Evolutionary conservation across 2,113 vertebrate species (phyloP).

Genomic region (Probosciger aterrimus): DNA sequence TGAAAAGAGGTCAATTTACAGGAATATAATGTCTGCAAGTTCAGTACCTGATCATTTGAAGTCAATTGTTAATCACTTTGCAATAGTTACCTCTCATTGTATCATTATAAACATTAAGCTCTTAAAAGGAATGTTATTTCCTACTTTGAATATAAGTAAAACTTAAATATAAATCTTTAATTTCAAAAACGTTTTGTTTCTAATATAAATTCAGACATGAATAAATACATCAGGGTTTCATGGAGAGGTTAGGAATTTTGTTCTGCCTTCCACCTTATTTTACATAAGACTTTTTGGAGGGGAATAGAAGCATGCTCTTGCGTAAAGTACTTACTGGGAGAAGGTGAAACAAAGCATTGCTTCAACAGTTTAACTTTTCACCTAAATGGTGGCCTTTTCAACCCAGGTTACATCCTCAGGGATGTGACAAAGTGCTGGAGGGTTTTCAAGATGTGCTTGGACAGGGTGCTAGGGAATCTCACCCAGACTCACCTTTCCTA

Average conservation of each 20-base stretch:
- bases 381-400: background rate
- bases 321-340: background rate
- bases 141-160: constrained; percentile 69
- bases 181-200: constrained; percentile 29
- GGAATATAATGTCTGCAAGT: constrained; percentile 24
- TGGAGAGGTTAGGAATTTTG: background rate
- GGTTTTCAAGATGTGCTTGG: background rate
- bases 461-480: background rate
- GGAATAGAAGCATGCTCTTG: background rate
- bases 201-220: background rate
- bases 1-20: constrained; percentile 31
- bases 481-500: background rate
- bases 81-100: constrained; percentile 38
- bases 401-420: background rate
- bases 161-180: constrained; percentile 10
- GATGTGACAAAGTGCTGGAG: no score
- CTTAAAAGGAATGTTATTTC: constrained; percentile 57
- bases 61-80: constrained; percentile 52
- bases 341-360: background rate
- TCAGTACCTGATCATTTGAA: constrained; percentile 5
- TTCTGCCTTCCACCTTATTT: background rate
- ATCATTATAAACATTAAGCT: constrained; percentile 14
- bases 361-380: background rate
- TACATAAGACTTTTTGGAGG: background rate
- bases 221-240: background rate